A percentile compares a stretch with the other conserved stretches of the same genome.
Conservation (phyloP, 2,888 invertebrate genomes). For the Hyposoter dolosus region DNA sequence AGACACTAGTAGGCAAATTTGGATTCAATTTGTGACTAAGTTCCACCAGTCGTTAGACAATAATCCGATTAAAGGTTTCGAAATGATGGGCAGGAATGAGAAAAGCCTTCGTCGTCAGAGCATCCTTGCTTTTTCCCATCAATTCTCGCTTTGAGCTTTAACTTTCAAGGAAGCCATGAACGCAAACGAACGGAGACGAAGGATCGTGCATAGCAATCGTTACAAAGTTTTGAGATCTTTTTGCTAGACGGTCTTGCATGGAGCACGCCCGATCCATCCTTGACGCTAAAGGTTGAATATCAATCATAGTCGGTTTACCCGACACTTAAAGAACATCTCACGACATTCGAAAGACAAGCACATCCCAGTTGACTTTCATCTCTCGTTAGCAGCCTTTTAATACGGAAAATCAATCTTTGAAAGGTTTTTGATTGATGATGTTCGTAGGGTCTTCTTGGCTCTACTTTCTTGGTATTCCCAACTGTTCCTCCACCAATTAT, state of each 20-base stretch:
- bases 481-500: slow-evolving; percentile 25
- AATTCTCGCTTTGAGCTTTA: slow-evolving; percentile 18
- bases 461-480: slow-evolving; percentile 10
- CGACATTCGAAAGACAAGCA: slow-evolving; percentile 46
- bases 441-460: not conserved
- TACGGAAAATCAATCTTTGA: slow-evolving; percentile 39
- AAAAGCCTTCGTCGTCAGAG: slow-evolving; percentile 18
- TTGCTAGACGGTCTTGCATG: slow-evolving; percentile 9
- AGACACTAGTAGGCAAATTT: not conserved
- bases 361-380: not conserved
- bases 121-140: not conserved
- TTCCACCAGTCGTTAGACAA: slow-evolving; percentile 26
- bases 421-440: slow-evolving; percentile 60
- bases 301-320: slow-evolving; percentile 73
- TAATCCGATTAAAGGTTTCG: slow-evolving; percentile 36
- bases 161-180: not conserved
- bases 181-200: slow-evolving; percentile 17
- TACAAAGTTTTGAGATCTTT: slow-evolving; percentile 6
- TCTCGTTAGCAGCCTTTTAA: slow-evolving; percentile 21
- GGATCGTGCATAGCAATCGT: slow-evolving; percentile 20
- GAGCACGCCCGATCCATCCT: not conserved
- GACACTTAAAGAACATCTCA: slow-evolving; percentile 73
- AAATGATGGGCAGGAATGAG: slow-evolving; percentile 11
- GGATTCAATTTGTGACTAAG: not conserved
- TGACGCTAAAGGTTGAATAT: slow-evolving; percentile 68